These are phyloP conservation scores for Aphidoletes aphidimyza DNA, from an alignment of 2,888 invertebrate species.

Conservation along the genomic window DNA sequence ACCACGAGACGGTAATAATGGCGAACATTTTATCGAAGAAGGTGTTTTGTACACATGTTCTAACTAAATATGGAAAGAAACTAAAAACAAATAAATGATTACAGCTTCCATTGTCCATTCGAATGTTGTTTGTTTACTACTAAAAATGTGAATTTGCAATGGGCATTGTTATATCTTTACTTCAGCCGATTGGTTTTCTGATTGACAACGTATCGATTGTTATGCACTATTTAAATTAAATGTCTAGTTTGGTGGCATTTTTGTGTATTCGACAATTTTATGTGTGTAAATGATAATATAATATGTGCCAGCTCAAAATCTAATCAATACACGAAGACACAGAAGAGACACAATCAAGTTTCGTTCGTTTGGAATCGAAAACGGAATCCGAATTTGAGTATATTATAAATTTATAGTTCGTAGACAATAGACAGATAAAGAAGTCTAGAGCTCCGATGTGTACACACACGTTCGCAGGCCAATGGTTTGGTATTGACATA, in stretches of 20 bases:
- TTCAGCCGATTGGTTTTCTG: neutral
- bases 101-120: too few species aligned
- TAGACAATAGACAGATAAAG: neutral
- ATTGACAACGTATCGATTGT: neutral
- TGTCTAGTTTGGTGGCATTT: neutral
- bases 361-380: neutral
- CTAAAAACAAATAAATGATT: neutral
- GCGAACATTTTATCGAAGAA: neutral
- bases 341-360: neutral
- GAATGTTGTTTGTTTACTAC: too few species aligned
- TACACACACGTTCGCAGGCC: neutral
- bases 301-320: neutral
- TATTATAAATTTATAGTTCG: constrained; percentile 6
- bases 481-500: neutral
- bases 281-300: too few species aligned
- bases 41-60: constrained; percentile 1
- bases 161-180: neutral
- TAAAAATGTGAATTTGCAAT: neutral
- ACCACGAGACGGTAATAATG: neutral
- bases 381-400: neutral
- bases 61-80: neutral
- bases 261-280: too few species aligned
- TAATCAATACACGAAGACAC: neutral
- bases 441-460: neutral
- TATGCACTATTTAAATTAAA: neutral